Conservation (phyloP, 1,140 invertebrate genomes). For the Halesus radiatus region DNA sequence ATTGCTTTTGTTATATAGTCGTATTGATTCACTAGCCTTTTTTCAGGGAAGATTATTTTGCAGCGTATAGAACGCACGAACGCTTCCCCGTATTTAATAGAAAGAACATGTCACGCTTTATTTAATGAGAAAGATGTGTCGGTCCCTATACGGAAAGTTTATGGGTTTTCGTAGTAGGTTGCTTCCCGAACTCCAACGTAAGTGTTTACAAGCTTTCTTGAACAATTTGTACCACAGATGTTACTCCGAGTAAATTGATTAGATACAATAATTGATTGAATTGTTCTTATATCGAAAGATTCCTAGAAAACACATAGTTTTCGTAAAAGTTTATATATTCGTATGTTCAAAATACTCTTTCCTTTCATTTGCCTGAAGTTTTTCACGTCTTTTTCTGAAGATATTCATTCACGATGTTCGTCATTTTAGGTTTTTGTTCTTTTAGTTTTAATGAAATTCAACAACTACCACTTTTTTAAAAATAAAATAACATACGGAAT, state of each 20-base stretch:
- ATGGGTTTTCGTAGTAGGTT: not conserved
- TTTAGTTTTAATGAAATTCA: too few species aligned
- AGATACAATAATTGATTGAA: conserved; percentile 1
- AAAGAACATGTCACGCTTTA: not conserved
- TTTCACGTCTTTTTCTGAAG: too few species aligned
- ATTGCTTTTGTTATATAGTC: not conserved
- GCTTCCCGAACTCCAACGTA: not conserved
- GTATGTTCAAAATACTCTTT: too few species aligned
- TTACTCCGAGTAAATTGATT: not conserved
- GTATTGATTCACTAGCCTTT: not conserved
- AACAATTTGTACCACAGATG: not conserved
- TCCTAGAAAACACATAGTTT: too few species aligned
- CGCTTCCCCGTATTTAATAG: not conserved
- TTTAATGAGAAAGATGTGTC: conserved; percentile 30
- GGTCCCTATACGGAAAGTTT: conserved; percentile 10
- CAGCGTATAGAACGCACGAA: not conserved
- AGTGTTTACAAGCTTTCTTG: conserved; percentile 27
- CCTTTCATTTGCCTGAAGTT: too few species aligned
- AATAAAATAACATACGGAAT: too few species aligned
- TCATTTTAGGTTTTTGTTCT: too few species aligned
- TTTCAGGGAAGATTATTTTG: not conserved
- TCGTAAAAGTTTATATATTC: too few species aligned
- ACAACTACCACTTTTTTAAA: too few species aligned
- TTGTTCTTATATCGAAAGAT: too few species aligned
- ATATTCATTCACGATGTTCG: too few species aligned